Percentiles rank a stretch among this genome's conserved stretches.
Evolutionary conservation across 2,888 invertebrate genomes (phyloP).

Genomic region (Hydroisotoma schaefferi): DNA sequence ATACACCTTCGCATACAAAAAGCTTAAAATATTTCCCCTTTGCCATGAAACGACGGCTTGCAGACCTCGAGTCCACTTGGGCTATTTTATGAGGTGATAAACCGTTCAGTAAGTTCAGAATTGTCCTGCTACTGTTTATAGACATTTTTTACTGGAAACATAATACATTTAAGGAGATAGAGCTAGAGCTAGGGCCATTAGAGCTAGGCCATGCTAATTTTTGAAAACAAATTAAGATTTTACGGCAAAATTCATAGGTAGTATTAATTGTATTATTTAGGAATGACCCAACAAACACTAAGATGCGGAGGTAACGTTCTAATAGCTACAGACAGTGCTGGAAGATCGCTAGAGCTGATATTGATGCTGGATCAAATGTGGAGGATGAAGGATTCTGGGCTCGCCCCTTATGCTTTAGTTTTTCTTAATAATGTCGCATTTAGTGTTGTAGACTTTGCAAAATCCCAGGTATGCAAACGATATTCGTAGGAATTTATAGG

Average conservation of each 20-base stretch:
- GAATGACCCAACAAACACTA: slow-evolving; percentile 57
- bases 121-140: too few species aligned
- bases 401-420: slow-evolving; percentile 59
- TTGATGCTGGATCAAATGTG: slow-evolving; percentile 57
- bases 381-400: slow-evolving; percentile 57
- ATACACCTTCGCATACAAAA: too few species aligned
- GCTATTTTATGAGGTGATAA: too few species aligned
- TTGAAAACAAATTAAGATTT: too few species aligned
- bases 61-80: too few species aligned
- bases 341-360: slow-evolving; percentile 59
- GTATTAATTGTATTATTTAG: slow-evolving; percentile 49
- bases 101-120: too few species aligned
- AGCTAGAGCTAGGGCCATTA: too few species aligned
- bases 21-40: too few species aligned
- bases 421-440: slow-evolving; percentile 60
- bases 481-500: background rate
- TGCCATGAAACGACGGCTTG: too few species aligned
- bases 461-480: slow-evolving; percentile 54
- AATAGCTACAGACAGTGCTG: slow-evolving; percentile 61
- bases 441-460: slow-evolving; percentile 62
- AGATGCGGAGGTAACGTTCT: slow-evolving; percentile 60
- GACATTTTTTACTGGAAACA: too few species aligned
- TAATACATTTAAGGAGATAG: too few species aligned
- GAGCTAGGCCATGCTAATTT: too few species aligned
- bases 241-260: background rate